A percentile compares a stretch with the other conserved stretches of the same genome.
phyloP scores from a whole-genome alignment of 2,113 vertebrate species.

The Python bivittatus region DNA sequence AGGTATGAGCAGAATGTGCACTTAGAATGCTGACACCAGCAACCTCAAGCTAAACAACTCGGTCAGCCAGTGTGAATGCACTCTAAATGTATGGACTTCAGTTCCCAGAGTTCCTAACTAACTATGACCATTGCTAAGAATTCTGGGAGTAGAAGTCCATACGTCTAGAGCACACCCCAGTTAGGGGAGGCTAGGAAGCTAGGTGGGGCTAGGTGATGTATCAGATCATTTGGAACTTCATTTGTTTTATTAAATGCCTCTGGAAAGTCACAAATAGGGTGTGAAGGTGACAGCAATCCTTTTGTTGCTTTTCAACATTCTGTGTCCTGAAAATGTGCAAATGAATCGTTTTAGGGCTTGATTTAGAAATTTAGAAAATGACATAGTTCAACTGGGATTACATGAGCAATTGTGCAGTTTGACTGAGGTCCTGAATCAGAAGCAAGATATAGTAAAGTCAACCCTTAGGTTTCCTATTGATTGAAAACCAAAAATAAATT shows the following conservation, averaged over 20 bases:
- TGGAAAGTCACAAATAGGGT: not conserved
- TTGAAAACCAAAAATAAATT: not conserved
- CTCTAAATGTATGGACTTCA: not conserved
- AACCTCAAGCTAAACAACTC: not conserved
- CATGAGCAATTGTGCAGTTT: not conserved
- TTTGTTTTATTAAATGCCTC: not conserved
- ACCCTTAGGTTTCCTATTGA: not conserved
- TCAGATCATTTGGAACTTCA: not conserved
- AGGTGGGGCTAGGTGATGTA: not conserved
- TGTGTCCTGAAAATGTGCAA: not conserved
- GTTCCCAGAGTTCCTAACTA: not conserved
- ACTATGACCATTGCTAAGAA: not conserved
- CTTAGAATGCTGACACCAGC: not conserved
- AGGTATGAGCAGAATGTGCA: constrained; percentile 73
- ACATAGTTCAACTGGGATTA: not conserved
- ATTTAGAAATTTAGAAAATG: not conserved
- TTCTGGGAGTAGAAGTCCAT: not conserved
- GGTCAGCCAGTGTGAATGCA: too few relatives aligned
- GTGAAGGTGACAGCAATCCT: not conserved
- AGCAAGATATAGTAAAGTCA: not conserved
- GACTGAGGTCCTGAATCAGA: not conserved
- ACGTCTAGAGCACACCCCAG: not conserved
- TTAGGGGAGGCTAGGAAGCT: not conserved
- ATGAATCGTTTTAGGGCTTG: not conserved
- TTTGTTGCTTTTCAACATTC: not conserved